Evolutionary conservation across 1,140 invertebrate genomes (phyloP), one percentile per base, ranked within the genome.

Genomic region (Drosophila kurseongensis): DNA sequence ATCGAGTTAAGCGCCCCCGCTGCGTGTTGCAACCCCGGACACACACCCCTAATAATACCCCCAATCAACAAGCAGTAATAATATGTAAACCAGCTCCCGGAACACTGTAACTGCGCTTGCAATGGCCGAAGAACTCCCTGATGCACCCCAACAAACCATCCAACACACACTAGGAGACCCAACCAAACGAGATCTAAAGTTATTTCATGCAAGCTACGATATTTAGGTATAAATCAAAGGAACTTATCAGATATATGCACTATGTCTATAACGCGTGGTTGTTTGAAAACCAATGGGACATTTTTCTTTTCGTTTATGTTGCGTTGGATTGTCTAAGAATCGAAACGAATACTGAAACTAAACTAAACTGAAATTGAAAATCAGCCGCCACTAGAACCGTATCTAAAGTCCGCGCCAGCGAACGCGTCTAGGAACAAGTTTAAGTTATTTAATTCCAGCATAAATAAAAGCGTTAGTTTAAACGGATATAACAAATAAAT

Each of bases 1-100:
- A 80, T 95, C 96, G 51, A 95, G 96, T 93, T 97, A 96, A 95
- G 75, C 89, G 76, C 61, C 38, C 45, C 29, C 38, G 7, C 29
- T 42, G 61, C 61, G 36, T 38, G 65, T 23, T 68, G 59, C 35
- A 27, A n/a, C 35, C 18, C 27, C 38, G 60, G 60, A 61, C 13
- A 36, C 32, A 66, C 44, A 68, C 40, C 59, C 41, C 61, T 50
- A 29, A 58, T 45, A 73, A 61, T 45, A 32, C 59, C 62, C 62
- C 54, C 54, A 50, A 60, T 47, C 57, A 59, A 51, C 45, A 65
- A 69, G 65, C 59, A 52, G 65, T 68, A 68, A 68, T 38, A 66
- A 27, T 52, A 68, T 75, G 58, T 65, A 71, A 74, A 59, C 50
- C 48, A 81, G 72, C 68, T 56, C 80, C 59, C 44, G 62, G 67